Percentiles rank a stretch among this genome's conserved stretches.
These are phyloP conservation scores for Bettongia penicillata DNA, from an alignment of 2,113 vertebrate genomes.

Conservation along the genomic window DNA sequence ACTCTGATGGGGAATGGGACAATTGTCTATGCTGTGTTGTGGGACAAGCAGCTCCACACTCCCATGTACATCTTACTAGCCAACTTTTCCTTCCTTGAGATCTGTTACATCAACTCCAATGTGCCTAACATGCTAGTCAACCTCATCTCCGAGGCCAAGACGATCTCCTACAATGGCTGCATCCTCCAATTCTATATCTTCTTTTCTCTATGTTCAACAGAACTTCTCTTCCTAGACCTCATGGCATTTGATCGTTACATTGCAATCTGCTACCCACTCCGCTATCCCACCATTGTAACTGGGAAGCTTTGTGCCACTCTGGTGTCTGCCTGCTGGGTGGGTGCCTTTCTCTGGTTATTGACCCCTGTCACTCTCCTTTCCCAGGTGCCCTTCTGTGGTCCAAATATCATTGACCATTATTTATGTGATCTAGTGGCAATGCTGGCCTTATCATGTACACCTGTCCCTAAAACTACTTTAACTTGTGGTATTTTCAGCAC, in stretches of 20 bases:
- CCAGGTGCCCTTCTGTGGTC: conserved; percentile 52
- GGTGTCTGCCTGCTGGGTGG: conserved; percentile 44
- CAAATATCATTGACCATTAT: conserved; percentile 56
- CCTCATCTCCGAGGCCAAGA: conserved; percentile 42
- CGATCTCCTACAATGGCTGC: conserved; percentile 50
- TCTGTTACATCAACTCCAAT: conserved; percentile 39
- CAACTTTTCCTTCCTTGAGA: conserved; percentile 53
- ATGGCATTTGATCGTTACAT: conserved; percentile 51
- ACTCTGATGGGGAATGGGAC: conserved; percentile 39
- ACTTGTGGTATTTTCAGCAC: conserved; percentile 43
- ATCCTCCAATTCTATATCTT: conserved; percentile 49
- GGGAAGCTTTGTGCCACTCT: not conserved
- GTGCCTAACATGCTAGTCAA: conserved; percentile 43
- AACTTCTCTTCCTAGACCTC: conserved; percentile 41
- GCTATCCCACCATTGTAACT: conserved; percentile 37
- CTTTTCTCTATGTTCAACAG: conserved; percentile 34
- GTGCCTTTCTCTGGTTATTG: conserved; percentile 45
- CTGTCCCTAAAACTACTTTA: conserved; percentile 45
- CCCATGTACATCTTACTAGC: conserved; percentile 45
- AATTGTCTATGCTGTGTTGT: conserved; percentile 46
- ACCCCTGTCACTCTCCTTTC: conserved; percentile 19
- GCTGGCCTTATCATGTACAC: conserved; percentile 39
- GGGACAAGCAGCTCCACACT: conserved; percentile 8
- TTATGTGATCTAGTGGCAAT: conserved; percentile 51
- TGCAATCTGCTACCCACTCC: conserved; percentile 38